Conservation (phyloP, 2,888 invertebrate genomes). For the Ophion costatus region DNA sequence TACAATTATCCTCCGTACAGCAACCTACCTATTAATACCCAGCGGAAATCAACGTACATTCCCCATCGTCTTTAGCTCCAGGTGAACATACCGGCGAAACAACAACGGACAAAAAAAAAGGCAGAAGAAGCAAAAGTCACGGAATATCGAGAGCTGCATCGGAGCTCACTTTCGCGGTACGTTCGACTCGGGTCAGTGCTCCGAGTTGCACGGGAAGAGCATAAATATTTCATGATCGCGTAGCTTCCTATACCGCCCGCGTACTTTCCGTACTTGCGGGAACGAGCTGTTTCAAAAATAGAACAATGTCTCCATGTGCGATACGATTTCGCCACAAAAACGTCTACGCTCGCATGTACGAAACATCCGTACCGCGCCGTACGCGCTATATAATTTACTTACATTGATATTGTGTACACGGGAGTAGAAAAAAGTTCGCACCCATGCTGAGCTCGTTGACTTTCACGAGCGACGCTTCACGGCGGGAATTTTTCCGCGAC, state of each 20-base stretch:
- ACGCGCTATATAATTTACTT: constrained; percentile 36
- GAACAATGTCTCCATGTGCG: constrained; percentile 7
- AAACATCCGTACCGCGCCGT: constrained; percentile 10
- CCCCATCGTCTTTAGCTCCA: not conserved
- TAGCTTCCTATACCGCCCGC: constrained; percentile 20
- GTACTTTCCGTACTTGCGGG: constrained; percentile 2
- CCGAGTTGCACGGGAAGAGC: constrained; percentile 69
- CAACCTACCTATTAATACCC: not conserved
- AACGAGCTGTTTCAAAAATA: constrained; percentile 21
- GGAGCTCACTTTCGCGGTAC: constrained; percentile 65
- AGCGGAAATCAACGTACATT: not conserved
- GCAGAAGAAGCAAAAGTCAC: constrained; percentile 18
- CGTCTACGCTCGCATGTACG: not conserved
- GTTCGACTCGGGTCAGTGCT: constrained; percentile 42
- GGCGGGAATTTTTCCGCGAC: constrained; percentile 43
- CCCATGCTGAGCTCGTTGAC: constrained; percentile 48
- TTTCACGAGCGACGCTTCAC: constrained; percentile 44
- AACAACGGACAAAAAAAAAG: constrained; percentile 10
- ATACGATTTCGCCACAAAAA: constrained; percentile 23
- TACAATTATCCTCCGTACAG: not conserved
- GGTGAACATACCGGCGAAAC: not conserved
- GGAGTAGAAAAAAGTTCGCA: constrained; percentile 30
- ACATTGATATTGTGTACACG: constrained; percentile 26
- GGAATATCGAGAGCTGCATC: constrained; percentile 57
- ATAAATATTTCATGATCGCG: constrained; percentile 79